Evolutionary conservation across 1,140 invertebrate genomes (phyloP).

Genomic region (Meloidogyne exigua): DNA sequence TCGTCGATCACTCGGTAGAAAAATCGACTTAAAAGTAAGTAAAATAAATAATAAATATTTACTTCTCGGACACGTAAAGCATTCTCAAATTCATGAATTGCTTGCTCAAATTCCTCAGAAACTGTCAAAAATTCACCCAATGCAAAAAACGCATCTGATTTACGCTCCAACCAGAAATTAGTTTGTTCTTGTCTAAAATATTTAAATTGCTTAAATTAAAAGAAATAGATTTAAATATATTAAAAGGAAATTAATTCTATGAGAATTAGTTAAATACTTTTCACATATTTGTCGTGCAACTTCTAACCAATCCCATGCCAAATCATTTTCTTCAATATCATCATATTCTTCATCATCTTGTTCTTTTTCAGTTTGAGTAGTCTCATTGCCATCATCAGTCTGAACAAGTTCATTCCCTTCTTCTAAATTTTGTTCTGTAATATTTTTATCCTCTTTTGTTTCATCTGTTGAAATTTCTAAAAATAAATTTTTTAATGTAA

Average conservation of each 20-base stretch:
- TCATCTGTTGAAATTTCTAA: slow-evolving; percentile 8
- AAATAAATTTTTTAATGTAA: too few species aligned
- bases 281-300: slow-evolving; percentile 38
- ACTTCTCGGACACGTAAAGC: slow-evolving; percentile 27
- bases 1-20: slow-evolving; percentile 21
- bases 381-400: not conserved
- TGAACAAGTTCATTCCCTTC: not conserved
- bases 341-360: slow-evolving; percentile 11
- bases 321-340: slow-evolving; percentile 13
- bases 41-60: slow-evolving; percentile 3
- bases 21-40: slow-evolving; percentile 13
- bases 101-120: slow-evolving; percentile 22
- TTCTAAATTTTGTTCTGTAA: slow-evolving; percentile 11
- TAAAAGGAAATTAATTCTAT: too few species aligned
- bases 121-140: slow-evolving; percentile 32
- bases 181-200: slow-evolving; percentile 27
- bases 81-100: slow-evolving; percentile 25
- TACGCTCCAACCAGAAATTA: slow-evolving; percentile 27
- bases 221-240: too few species aligned
- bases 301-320: slow-evolving; percentile 32
- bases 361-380: slow-evolving; percentile 10
- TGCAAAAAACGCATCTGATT: slow-evolving; percentile 27
- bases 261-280: slow-evolving; percentile 12
- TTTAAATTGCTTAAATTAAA: not conserved
- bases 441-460: slow-evolving; percentile 9